Percentiles rank a stretch among this genome's conserved stretches.
Conservation (phyloP, 2,888 invertebrate genomes). For the Prosopocoilus inquinatus region DNA sequence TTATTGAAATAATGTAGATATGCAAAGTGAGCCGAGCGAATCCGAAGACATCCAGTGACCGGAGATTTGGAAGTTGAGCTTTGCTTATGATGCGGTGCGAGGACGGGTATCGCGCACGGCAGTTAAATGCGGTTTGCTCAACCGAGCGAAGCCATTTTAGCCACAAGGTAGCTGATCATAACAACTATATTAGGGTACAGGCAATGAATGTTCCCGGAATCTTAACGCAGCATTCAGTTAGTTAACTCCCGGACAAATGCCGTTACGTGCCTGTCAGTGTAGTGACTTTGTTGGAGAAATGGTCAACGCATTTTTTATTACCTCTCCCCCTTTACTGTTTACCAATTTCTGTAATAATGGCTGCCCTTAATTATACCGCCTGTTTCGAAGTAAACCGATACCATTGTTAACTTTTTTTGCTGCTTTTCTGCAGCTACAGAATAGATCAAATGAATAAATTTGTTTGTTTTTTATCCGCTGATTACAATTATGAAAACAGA, state of each 20-base stretch:
- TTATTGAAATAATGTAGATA: conserved; percentile 27
- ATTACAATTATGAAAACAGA: no score
- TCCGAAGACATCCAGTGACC: conserved; percentile 13
- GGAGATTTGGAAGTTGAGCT: conserved; percentile 6
- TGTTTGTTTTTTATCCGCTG: no score
- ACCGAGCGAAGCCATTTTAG: conserved; percentile 16
- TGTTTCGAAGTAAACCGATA: no score
- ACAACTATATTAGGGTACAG: conserved; percentile 31
- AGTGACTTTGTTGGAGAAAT: conserved; percentile 22
- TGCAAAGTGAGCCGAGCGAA: conserved; percentile 19
- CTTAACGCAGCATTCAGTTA: conserved; percentile 28
- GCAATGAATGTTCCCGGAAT: conserved; percentile 25
- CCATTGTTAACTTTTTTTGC: no score
- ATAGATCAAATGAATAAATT: no score
- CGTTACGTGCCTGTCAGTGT: conserved; percentile 27
- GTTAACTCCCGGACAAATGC: conserved; percentile 23
- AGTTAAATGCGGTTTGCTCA: conserved; percentile 1
- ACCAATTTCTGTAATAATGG: no score
- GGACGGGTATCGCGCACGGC: conserved; percentile 10
- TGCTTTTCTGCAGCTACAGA: no score
- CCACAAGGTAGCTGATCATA: conserved; percentile 28
- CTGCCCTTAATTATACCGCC: no score
- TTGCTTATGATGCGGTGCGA: not conserved
- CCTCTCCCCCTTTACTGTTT: no score
- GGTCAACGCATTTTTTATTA: no score